Evolutionary conservation across 1,140 invertebrate genomes (phyloP), one percentile per base, ranked within the genome.

Genomic region (Odontomachus brunneus): DNA sequence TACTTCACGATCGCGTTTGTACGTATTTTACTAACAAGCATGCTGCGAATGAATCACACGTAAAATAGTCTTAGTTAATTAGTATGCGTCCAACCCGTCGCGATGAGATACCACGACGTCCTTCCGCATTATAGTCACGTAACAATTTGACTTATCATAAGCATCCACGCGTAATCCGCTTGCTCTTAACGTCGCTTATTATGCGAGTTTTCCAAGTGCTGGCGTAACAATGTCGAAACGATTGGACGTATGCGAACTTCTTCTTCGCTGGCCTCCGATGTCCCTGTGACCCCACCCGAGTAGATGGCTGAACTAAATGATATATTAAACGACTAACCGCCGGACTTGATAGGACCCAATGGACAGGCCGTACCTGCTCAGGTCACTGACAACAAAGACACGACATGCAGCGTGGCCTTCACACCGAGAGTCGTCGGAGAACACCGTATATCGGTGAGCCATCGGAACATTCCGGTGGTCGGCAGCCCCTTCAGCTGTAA

Each of bases 401-500:
- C 96, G 2, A 96, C 96, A 67, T 98, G 97, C 94, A 96, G 96
- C 83, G 97, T 98, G 9, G 97, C 98, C 92, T 98, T 98, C 92
- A 97, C 97, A 67, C 98, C 98, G 7, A 95, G 96, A 86, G 95
- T 97, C 29, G 97, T 97, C 69, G 98, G 98, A 53, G 98, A 99
- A 92, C 98, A 99, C 93, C 96, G 97, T 84, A 97, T 99, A 82
- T 96, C 97, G 89, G 97, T 99, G 51, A 97, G 96, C 59, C 97
- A 98, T 84, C 96, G 96, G 88, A 97, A 97, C 84, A 94, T 96
- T 84, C 96, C 97, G 1, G 97, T 98, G 66, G 96, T 96, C 29
- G 98, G 97, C 48, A 98, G 97, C 90, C 98, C 98, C 7, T 99
- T 99, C 94, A 96, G 97, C 84, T 97, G 98, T 85, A 99, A 99